Base-by-base conservation (phyloP, 2,797 vertebrate species). In the Leptoclinus maculatus region DNA sequence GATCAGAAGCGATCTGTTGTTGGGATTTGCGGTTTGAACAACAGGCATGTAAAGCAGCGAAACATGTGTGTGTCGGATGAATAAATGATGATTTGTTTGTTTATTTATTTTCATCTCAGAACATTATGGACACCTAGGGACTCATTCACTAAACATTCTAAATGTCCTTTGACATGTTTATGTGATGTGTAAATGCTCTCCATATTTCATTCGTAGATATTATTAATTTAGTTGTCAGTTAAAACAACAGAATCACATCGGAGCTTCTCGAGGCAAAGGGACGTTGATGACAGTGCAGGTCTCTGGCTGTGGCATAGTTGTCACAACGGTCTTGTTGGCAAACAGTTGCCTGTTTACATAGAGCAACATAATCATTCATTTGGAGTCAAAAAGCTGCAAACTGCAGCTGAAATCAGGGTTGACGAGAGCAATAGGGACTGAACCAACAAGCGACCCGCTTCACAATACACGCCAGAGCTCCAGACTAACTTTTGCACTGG, bases 181-280 rank as follows among this genome's bases (percentile, higher is more conserved):
- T 66, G 60, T 72, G 36, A 76, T 67, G 67, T 76, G 5, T 29
- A 67, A 83, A 83, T 69, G 64, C 59, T 70, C 69, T 82, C 53
- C 68, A 87, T 90, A 64, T 90, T 82, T 86, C 5, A 86, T 91
- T 77, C 63, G 69, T 66, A 62, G 56, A 77, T 53, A 29, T 90
- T 71, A 80, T 82, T 82, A 56, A 87, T 88, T 89, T 65, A 83
- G 67, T 12, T 19, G 53, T 54, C 47, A 63, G 58, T 78, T 65
- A 19, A 73, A 80, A 38, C 66, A 82, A 66, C 43, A 67, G 25
- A 70, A 70, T 76, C n/a, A 49, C 34, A 45, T 51, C 3, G 41
- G 56, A 16, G 66, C 59, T 79, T 83, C 78, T 83, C 23, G 27
- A 77, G 71, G 66, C 59, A 56, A 77, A 82, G 65, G 66, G 74